Conservation (phyloP, 2,888 invertebrate genomes). For the Apodemia mormo region DNA sequence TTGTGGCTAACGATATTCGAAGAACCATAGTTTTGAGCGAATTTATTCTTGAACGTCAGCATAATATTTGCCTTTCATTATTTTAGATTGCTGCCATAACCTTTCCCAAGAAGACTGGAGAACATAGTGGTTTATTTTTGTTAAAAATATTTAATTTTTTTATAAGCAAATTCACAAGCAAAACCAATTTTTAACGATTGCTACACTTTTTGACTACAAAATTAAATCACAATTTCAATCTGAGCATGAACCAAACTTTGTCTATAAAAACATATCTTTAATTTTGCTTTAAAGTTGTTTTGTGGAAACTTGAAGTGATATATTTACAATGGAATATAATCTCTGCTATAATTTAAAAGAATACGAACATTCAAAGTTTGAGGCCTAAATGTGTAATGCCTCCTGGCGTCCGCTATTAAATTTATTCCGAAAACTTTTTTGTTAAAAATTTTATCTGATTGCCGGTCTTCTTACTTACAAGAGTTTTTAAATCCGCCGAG, state of each 20-base stretch:
- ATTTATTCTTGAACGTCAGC: too few species aligned
- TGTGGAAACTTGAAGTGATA: slow-evolving; percentile 17
- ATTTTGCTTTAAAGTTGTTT: slow-evolving; percentile 14
- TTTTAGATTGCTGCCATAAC: too few species aligned
- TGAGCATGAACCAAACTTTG: not conserved
- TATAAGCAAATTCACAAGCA: too few species aligned
- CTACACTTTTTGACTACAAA: not conserved
- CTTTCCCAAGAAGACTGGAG: too few species aligned
- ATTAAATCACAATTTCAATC: not conserved
- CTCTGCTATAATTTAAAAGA: slow-evolving; percentile 20
- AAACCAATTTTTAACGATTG: not conserved
- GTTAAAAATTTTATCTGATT: slow-evolving; percentile 57
- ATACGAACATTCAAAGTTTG: slow-evolving; percentile 22
- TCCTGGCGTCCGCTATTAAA: slow-evolving; percentile 48
- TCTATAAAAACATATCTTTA: slow-evolving; percentile 14
- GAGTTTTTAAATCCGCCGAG: slow-evolving; percentile 55
- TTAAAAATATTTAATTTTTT: too few species aligned
- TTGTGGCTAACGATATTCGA: too few species aligned
- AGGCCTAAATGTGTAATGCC: slow-evolving; percentile 24
- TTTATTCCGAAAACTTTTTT: slow-evolving; percentile 54
- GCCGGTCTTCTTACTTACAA: slow-evolving; percentile 50
- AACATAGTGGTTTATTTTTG: too few species aligned
- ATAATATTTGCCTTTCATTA: too few species aligned
- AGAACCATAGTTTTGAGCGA: too few species aligned
- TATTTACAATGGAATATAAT: slow-evolving; percentile 25